Conservation (phyloP, 1,140 invertebrate species). For the Philopotamus ludificatus region DNA sequence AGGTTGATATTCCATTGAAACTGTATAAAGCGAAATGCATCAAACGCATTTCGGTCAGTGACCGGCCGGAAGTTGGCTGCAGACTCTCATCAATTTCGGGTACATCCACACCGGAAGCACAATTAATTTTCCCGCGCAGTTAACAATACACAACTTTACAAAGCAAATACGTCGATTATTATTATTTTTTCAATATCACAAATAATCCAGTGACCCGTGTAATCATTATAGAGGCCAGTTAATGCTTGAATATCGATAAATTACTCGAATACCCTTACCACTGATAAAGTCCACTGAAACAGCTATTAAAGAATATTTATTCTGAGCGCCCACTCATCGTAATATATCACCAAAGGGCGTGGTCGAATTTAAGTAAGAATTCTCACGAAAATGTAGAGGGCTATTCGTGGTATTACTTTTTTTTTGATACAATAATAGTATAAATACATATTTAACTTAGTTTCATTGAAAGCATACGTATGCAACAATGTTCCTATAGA, state of each 20-base stretch:
- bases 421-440: no score
- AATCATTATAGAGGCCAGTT: background rate
- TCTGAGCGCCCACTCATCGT: constrained; percentile 16
- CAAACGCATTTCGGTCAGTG: background rate
- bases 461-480: no score
- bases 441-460: no score
- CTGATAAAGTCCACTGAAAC: constrained; percentile 21
- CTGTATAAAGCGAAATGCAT: constrained; percentile 7
- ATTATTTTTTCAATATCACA: no score
- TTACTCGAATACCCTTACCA: constrained; percentile 9
- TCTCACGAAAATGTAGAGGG: background rate
- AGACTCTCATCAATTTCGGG: constrained; percentile 4
- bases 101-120: background rate
- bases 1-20: no score
- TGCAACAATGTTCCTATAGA: no score
- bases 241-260: constrained; percentile 17
- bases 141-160: no score
- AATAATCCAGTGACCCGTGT: no score
- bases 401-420: background rate
- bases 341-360: constrained; percentile 23
- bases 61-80: background rate
- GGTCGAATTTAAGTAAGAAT: constrained; percentile 10
- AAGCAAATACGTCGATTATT: no score
- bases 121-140: background rate
- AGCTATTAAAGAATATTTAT: constrained; percentile 28